Conservation (phyloP, 2,888 invertebrate species). For the Platerodrilus igneus region DNA sequence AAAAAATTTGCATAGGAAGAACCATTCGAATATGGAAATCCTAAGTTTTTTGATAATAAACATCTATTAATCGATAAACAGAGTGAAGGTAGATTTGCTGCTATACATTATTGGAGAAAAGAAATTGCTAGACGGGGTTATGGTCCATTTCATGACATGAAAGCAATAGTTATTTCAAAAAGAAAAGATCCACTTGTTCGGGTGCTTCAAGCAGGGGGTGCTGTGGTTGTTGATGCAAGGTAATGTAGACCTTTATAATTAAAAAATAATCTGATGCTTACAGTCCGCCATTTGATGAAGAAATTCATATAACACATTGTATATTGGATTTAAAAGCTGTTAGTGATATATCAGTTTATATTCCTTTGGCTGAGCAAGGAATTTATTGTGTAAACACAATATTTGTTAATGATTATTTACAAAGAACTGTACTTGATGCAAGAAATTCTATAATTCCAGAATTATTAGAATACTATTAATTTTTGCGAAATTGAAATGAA, state of each 20-base stretch:
- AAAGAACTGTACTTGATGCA: constrained; percentile 35
- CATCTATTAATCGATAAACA: constrained; percentile 45
- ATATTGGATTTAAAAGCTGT: constrained; percentile 57
- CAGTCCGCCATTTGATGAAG: constrained; percentile 56
- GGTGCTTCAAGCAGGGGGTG: constrained; percentile 75
- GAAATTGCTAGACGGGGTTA: constrained; percentile 48
- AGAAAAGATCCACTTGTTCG: constrained; percentile 61
- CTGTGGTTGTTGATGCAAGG: constrained; percentile 59
- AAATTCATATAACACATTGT: constrained; percentile 62
- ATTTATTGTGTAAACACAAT: constrained; percentile 41
- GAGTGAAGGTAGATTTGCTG: constrained; percentile 49
- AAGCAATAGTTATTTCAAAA: constrained; percentile 57
- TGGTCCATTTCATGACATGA: constrained; percentile 47
- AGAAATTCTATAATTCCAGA: constrained; percentile 37
- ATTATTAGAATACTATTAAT: constrained; percentile 36
- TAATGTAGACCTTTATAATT: constrained; percentile 39
- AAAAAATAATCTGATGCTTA: too few relatives aligned
- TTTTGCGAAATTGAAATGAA: too few relatives aligned
- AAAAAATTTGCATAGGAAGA: constrained; percentile 66
- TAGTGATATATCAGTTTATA: constrained; percentile 35
- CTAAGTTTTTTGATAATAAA: constrained; percentile 52
- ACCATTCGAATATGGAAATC: constrained; percentile 81
- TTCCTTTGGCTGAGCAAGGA: constrained; percentile 41
- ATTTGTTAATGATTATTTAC: constrained; percentile 41
- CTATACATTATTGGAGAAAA: constrained; percentile 67